Conservation (phyloP, 2,797 vertebrate genomes). For the Helarctos malayanus region DNA sequence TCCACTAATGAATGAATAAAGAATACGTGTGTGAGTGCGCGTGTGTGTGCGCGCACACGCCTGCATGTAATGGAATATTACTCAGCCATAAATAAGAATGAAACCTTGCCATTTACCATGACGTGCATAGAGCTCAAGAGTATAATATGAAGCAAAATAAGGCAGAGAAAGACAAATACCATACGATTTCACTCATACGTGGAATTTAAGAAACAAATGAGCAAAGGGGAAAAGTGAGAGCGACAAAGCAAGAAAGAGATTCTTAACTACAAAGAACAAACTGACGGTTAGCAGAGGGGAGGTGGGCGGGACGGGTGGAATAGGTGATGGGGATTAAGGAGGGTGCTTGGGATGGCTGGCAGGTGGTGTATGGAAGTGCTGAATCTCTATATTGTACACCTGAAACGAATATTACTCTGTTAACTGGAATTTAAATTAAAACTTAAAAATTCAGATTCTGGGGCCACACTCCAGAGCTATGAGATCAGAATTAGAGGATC, state of each 20-base stretch:
- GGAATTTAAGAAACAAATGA: not conserved
- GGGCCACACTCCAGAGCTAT: not conserved
- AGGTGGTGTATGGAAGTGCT: not conserved
- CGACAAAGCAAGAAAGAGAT: not conserved
- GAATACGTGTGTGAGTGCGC: not conserved
- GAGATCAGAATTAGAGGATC: not conserved
- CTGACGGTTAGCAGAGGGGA: not conserved
- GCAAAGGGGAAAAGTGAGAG: not conserved
- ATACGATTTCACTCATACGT: not conserved
- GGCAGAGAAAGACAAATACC: not conserved
- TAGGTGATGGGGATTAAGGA: not conserved
- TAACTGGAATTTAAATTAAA: not conserved
- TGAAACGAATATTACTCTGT: not conserved
- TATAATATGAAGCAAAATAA: not conserved
- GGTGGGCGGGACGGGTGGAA: not conserved
- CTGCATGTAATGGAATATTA: not conserved
- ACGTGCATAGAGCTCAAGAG: not conserved
- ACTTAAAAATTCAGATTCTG: not conserved
- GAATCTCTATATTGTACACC: not conserved
- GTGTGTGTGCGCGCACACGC: not conserved
- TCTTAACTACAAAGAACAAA: not conserved
- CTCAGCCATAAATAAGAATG: not conserved
- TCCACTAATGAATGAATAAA: not conserved
- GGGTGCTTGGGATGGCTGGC: not conserved
- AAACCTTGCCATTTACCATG: not conserved